These are phyloP conservation scores for Gallirallus australis DNA, from an alignment of 2,797 vertebrate species.

Conservation along the genomic window DNA sequence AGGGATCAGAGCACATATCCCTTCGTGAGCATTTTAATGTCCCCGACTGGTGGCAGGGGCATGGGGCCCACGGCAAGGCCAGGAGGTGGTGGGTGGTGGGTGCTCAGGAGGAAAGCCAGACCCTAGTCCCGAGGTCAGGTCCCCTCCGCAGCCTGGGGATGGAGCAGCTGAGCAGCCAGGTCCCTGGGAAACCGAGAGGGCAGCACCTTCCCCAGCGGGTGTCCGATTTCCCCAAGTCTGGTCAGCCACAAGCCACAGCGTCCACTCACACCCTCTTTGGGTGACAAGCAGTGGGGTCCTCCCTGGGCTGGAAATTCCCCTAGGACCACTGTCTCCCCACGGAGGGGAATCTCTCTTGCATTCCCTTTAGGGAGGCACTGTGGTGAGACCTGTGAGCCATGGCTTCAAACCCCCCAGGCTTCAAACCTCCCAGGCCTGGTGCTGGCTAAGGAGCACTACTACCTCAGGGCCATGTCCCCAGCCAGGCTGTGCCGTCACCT, in stretches of 20 bases:
- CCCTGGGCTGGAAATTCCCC: not conserved
- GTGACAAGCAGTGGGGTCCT: not conserved
- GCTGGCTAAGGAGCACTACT: not conserved
- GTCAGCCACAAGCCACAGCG: not conserved
- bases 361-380: not conserved
- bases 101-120: conserved; percentile 25
- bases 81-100: not conserved
- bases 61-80: fast-evolving
- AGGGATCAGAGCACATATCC: not conserved
- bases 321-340: fast-evolving
- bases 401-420: not conserved
- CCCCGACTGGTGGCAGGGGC: not conserved
- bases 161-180: not conserved
- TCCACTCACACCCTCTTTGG: not conserved
- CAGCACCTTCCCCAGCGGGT: not conserved
- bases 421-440: not conserved
- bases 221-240: not conserved
- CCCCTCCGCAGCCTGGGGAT: not conserved
- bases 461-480: not conserved
- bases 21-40: not conserved
- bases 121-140: not conserved
- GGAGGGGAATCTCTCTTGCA: not conserved
- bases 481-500: not conserved
- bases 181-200: conserved; percentile 7
- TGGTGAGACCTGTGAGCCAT: not conserved